These are phyloP conservation scores for Chaetorhynchus papuensis DNA, from an alignment of 2,113 vertebrate genomes.

Conservation along the genomic window DNA sequence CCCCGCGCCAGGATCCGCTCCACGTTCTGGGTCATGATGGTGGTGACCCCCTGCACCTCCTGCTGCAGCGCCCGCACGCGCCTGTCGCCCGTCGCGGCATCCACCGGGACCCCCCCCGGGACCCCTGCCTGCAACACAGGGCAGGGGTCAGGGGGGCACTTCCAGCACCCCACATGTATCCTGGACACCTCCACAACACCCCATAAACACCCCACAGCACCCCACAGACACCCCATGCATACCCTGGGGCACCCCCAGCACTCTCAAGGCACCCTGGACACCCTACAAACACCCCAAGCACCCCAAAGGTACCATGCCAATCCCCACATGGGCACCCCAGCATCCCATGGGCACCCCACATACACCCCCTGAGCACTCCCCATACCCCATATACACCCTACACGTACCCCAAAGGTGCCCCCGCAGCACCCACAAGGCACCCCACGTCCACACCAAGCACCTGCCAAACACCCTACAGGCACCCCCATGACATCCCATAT, in stretches of 20 bases:
- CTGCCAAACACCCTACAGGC: background rate
- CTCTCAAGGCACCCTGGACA: background rate
- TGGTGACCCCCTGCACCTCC: conserved; percentile 88
- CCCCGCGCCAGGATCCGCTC: conserved; percentile 91
- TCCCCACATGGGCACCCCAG: background rate
- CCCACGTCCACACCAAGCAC: background rate
- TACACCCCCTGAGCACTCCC: background rate
- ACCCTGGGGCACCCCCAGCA: no score
- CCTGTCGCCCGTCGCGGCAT: background rate
- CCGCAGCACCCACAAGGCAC: background rate
- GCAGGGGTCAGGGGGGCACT: background rate
- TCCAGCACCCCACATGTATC: background rate
- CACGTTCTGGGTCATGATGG: conserved; percentile 91
- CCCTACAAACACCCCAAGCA: background rate
- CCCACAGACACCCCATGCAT: background rate
- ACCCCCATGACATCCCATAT: background rate
- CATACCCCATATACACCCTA: background rate
- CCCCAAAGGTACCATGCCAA: background rate
- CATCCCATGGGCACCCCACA: background rate
- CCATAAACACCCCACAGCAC: background rate
- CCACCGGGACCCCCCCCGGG: fast-evolving
- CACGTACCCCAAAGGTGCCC: background rate
- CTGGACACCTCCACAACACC: background rate
- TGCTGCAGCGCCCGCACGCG: conserved; percentile 76
- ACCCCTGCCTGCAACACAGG: background rate